Base-by-base conservation (phyloP, 2,797 vertebrate species). In the Threskiornis aethiopicus region DNA sequence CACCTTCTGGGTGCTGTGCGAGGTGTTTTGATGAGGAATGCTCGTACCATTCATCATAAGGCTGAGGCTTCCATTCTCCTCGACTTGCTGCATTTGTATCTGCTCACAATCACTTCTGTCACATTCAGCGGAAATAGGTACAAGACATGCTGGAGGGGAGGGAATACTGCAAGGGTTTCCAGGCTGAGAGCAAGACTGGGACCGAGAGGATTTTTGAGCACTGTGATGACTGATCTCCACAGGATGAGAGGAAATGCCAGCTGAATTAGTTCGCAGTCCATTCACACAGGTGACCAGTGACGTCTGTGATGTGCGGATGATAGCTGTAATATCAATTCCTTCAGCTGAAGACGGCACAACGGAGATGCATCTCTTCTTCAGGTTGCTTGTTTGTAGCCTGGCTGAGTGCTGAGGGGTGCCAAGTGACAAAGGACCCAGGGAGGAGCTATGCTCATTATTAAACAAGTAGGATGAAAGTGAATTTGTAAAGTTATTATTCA, bases 371-470 rank as follows among this genome's bases (percentile, higher is more conserved):
- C 98, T 99, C 97, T 98, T 99, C 98, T 99, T 99, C 98, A 99
- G 98, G 98, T 98, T 97, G 94, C 98, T 98, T 78, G 98, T 97
- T 39, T 99, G 98, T 67, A 98, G 97, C 94, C 98, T 98, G 95
- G 98, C 97, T 41, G 99, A 99, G 82, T 99, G 98, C 97, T 97
- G 99, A 96, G 98, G 98, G 90, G 98, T 98, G 95, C 98, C 98
- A 85, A 97, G 98, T 96, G 98, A 99, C 98, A 99, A 98, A 97
- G 98, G 98, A 96, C 98, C 92, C 51, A 98, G 98, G 98, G 99
- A 98, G 98, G 99, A 99, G 98, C 98, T 98, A 95, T 98, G 98
- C 98, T 99, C 99, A 95, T 99, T 99, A 98, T 99, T 99, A 99
- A 99, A 99, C 96, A 99, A 97, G 98, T 99, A 99, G 76, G 98